Base-by-base conservation (phyloP, 1,140 invertebrate genomes). In the Meteorus sp. region DNA sequence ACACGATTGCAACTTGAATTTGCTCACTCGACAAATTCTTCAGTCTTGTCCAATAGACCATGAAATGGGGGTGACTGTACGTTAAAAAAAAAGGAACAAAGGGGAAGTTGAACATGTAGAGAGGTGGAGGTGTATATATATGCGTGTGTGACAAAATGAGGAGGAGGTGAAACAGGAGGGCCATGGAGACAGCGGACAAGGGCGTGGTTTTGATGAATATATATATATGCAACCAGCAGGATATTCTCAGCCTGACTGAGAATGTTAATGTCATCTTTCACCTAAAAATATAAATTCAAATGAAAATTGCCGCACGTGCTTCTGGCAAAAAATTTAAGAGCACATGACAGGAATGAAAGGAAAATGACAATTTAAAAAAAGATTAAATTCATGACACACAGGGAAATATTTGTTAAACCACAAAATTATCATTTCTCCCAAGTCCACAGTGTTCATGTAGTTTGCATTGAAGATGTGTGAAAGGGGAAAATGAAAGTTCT, bases 161-260 rank as follows among this genome's bases (percentile, higher is more conserved):
- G 11, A 20, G 17, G n/a, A 7, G n/a, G 17, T 17, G 27, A 39
- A 39, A 20, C n/a, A 17, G 4, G 43, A 57, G 50, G 37, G 44
- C 35, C 31, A 41, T 53, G 50, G 50, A 52, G 29, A 52, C 29
- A 37, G 29, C 15, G 17, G 51, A 67, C 56, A 70, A 74, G 74
- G 74, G 74, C 74, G 74, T 76, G 74, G 74, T 76, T 74, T 74
- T 76, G 72, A 74, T 69, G 72, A 67, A 72, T 73, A 65, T 62
- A 15, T 6, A 41, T 11, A 2, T 19, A 44, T 17, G 19, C 19
- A n/a, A 9, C 1, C 13, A 5, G 1, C n/a, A 39, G n/a, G n/a
- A 11, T 39, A 39, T 39, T 39, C 35, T 2, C 13, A 13, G 8
- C n/a, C n/a, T n/a, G n/a, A 39, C 8, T 5, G n/a, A 11, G 13